Evolutionary conservation across 1,140 invertebrate species (phyloP), one percentile per base, ranked within the genome.

Genomic region (Cydia amplana): DNA sequence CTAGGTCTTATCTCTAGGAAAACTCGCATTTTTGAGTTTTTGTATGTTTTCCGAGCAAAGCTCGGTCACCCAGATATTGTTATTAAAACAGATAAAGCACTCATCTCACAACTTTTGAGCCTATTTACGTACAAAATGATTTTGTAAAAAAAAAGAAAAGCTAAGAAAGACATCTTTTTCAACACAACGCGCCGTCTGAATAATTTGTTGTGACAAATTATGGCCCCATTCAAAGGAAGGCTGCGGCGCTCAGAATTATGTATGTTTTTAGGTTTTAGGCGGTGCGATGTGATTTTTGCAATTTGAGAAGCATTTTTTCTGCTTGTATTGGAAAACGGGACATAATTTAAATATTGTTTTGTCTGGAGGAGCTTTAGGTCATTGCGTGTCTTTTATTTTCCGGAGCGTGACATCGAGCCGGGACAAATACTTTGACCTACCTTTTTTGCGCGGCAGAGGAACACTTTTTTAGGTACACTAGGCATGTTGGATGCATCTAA

Each of bases 151-250:
- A 73, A 73, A 51, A 40, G 32, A n/a, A 74, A 74, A 14, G 18
- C 32, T 60, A 78, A 82, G 78, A 81, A 78, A 79, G 77, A 75
- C 80, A 82, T 77, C 80, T 79, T 82, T 84, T 81, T 82, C 81
- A 79, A 77, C 75, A 76, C 74, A 70, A 78, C 74, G 75, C 76
- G 75, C 74, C 77, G 78, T 74, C 78, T 83, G 84, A 82, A 86
- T 86, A 85, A 85, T 84, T 85, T 85, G 81, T 82, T 77, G 77
- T 84, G 84, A 85, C 81, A 85, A 85, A 85, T 85, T 78, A 81
- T 79, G 72, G 74, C 75, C 74, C 83, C 79, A 85, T 85, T 85
- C 81, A 83, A 82, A 85, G 79, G 79, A 85, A 83, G 73, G 76
- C 74, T 63, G 78, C 65, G 28, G 74, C 64, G 36, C 63, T 36